These are phyloP conservation scores for Stenodera caucasica DNA, from an alignment of 2,888 invertebrate species.

Conservation along the genomic window DNA sequence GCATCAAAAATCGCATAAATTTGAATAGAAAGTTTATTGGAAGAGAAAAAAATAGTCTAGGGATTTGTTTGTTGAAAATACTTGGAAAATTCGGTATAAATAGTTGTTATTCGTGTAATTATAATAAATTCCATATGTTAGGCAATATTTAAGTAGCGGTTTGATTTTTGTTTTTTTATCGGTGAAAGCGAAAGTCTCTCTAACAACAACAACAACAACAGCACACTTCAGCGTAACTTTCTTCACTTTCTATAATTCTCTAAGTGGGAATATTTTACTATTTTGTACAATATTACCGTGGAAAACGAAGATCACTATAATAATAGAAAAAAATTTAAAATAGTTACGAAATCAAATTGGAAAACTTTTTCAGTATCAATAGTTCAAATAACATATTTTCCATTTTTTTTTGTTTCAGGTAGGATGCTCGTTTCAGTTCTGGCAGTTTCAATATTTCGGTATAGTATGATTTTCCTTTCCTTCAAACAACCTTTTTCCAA, in stretches of 20 bases:
- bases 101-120: slow-evolving; percentile 11
- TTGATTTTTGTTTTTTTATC: slow-evolving; percentile 28
- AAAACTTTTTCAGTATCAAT: slow-evolving; percentile 5
- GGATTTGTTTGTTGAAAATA: neutral
- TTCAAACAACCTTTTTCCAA: too few species aligned
- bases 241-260: slow-evolving; percentile 43
- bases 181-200: slow-evolving; percentile 41
- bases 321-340: slow-evolving; percentile 26
- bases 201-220: slow-evolving; percentile 26
- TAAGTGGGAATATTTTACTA: slow-evolving; percentile 36
- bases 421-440: slow-evolving; percentile 1
- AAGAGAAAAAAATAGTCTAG: neutral
- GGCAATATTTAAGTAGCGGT: slow-evolving; percentile 18
- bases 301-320: slow-evolving; percentile 31
- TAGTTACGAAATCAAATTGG: slow-evolving; percentile 7
- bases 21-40: neutral
- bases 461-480: neutral
- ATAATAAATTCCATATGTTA: slow-evolving; percentile 17
- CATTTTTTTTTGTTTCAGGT: slow-evolving; percentile 15
- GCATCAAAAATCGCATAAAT: neutral
- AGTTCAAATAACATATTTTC: slow-evolving; percentile 1
- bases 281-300: slow-evolving; percentile 18
- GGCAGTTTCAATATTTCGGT: neutral
- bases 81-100: slow-evolving; percentile 13
- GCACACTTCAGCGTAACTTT: slow-evolving; percentile 38